Evolutionary conservation across 1,140 invertebrate species (phyloP), one percentile per base, ranked within the genome.

Genomic region (Pachyrhynchus sulphureomaculatus): DNA sequence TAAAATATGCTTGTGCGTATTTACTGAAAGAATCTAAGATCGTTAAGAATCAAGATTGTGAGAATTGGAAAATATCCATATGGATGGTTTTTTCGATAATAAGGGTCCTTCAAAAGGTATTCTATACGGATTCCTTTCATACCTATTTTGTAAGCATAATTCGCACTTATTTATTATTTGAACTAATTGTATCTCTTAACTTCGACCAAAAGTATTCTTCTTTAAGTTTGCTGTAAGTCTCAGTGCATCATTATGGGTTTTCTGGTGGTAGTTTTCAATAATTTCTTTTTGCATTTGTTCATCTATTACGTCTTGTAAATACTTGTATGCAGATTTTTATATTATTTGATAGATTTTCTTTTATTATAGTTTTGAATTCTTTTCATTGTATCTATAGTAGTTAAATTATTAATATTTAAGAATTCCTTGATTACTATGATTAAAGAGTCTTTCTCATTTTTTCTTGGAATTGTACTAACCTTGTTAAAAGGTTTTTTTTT

Each of bases 11-110:
- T 51, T 62, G 64, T 1, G 64, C 62, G 33, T 61, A 71, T 60
- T 66, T 70, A 13, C 70, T 71, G 36, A 71, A 72, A 32, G 57
- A 42, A 18, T 67, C 69, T n/a, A 72, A 57, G 2, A 72, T 58
- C 23, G 68, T 74, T 53, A 72, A 37, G 26, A 62, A 66, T 47
- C 54, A 33, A 15, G 55, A 36, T 34, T 49, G 45, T 2, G n/a
- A n/a, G n/a, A n/a, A n/a, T n/a, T n/a, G n/a, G n/a, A n/a, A n/a
- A n/a, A n/a, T n/a, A n/a, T n/a, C 64, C 58, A 67, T 62, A 17
- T 71, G 66, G 17, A 71, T 8, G 68, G 65, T 60, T 53, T 67
- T 34, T 49, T 42, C 8, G 62, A 18, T 6, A 61, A n/a, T n/a
- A n/a, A n/a, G n/a, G n/a, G n/a, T n/a, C n/a, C n/a, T n/a, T n/a